These are phyloP conservation scores for Ophioninae sp. DNA, from an alignment of 2,888 invertebrate genomes.

Conservation along the genomic window DNA sequence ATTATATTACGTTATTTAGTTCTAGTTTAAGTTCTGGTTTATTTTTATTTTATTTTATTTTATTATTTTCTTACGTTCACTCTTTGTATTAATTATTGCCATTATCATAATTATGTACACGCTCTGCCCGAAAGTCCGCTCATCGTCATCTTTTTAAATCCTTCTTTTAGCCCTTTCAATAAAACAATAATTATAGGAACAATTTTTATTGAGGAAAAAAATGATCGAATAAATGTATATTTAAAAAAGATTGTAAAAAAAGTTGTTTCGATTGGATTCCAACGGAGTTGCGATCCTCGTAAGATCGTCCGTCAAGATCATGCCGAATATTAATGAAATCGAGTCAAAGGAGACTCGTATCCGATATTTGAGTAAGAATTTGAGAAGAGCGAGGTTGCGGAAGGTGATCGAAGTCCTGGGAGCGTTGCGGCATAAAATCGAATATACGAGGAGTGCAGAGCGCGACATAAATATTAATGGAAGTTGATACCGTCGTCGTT, in stretches of 20 bases:
- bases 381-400: slow-evolving; percentile 3
- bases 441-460: slow-evolving; percentile 22
- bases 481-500: slow-evolving; percentile 13
- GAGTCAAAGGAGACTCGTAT: no score
- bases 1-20: no score
- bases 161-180: no score
- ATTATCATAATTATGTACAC: no score
- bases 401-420: not conserved
- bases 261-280: not conserved
- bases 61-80: not conserved
- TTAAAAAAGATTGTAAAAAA: not conserved
- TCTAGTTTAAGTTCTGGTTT: no score
- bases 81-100: not conserved
- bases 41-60: not conserved
- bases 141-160: no score
- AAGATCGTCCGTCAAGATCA: not conserved
- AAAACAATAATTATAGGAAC: no score
- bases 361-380: slow-evolving; percentile 1
- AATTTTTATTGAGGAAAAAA: no score
- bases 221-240: not conserved
- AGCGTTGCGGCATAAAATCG: slow-evolving; percentile 16
- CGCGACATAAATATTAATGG: slow-evolving; percentile 28
- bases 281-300: no score
- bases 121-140: no score
- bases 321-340: not conserved